Evolutionary conservation across 1,140 invertebrate genomes (phyloP), one percentile per base, ranked within the genome.

Genomic region (Drosophila bifasciata): DNA sequence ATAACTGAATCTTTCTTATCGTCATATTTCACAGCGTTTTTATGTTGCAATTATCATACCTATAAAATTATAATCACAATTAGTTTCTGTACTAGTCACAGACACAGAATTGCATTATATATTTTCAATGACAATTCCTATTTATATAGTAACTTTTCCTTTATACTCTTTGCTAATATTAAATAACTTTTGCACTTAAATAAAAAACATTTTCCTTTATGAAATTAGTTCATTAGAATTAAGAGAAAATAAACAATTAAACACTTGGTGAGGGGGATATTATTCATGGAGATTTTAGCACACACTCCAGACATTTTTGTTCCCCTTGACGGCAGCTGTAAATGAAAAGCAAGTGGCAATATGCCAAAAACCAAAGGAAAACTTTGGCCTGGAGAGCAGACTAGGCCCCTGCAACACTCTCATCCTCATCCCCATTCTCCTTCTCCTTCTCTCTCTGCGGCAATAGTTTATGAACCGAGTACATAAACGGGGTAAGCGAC

Each of bases 291-390:
- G 63, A 68, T 69, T 69, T 68, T 32, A 69, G 63, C 62, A 67
- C 63, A 13, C 53, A 61, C 57, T 72, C 50, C 44, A 74, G 59
- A 73, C 69, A 61, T 55, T 59, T 63, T 36, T 44, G 17, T 15
- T 15, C 25, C 49, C 25, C 49, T 36, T 28, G 23, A 59, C 52
- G 48, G 53, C 77, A 79, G 56, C 79, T 81, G 79, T 16, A 70
- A 74, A 49, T 81, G 78, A 81, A 84, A 79, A 67, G 66, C 76
- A 68, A 85, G 66, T 85, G 80, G 80, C 76, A 75, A 75, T 66
- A 70, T 80, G 76, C 76, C 81, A 79, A 57, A 67, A 68, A 63
- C 46, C 44, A 19, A 61, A 48, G 49, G 39, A 59, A 59, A 75
- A 66, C 69, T 83, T 83, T 66, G 58, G 58, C 52, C 62, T 46